Conservation (phyloP, 2,888 invertebrate genomes). For the Choreutis nemorana region DNA sequence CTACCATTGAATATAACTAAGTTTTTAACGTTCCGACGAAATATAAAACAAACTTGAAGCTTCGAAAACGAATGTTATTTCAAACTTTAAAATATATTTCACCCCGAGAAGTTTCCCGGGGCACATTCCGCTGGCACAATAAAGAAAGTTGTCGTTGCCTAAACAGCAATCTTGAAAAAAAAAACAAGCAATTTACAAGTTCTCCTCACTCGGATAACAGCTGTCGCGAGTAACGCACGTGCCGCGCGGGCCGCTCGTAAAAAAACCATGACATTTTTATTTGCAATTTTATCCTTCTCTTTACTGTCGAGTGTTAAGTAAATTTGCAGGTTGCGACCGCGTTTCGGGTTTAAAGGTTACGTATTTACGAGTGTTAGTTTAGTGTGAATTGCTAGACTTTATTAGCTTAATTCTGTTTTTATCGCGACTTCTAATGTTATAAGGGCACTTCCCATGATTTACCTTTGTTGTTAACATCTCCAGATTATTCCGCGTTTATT, state of each 20-base stretch:
- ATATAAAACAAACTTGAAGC: no score
- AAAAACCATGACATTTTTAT: slow-evolving; percentile 23
- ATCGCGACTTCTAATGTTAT: slow-evolving; percentile 13
- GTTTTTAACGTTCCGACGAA: no score
- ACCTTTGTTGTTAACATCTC: slow-evolving; percentile 10
- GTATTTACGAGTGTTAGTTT: slow-evolving; percentile 10
- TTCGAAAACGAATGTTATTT: no score
- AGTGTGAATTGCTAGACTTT: slow-evolving; percentile 15
- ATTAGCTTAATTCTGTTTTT: slow-evolving; percentile 18
- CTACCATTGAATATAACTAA: no score
- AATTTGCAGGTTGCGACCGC: slow-evolving; percentile 20
- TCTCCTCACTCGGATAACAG: not conserved
- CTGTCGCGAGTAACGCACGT: not conserved
- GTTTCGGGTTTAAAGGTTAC: slow-evolving; percentile 12
- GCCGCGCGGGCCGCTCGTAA: slow-evolving; percentile 16
- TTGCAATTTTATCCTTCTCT: slow-evolving; percentile 23
- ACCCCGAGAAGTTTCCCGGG: no score
- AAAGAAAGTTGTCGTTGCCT: no score
- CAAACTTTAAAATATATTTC: no score
- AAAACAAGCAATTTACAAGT: no score
- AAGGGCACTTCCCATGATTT: slow-evolving; percentile 18
- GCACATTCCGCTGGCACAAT: no score
- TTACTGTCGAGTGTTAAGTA: slow-evolving; percentile 28
- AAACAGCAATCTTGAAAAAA: no score
- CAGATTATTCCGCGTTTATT: no score